Evolutionary conservation across 2,797 vertebrate genomes (phyloP).

Genomic region (Lagorchestes hirsutus): DNA sequence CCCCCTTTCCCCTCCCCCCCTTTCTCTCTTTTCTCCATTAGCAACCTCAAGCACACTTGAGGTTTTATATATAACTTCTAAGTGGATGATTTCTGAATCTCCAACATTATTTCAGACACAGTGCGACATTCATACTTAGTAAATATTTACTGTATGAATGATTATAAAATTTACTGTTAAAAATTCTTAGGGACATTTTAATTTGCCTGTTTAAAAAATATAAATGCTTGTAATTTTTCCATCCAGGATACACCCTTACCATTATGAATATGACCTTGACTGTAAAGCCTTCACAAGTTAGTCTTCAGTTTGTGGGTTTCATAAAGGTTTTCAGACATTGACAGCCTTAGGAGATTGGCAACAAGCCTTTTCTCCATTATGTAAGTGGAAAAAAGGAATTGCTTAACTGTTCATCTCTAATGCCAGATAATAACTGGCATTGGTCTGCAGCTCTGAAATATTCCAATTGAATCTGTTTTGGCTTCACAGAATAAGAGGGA

Average conservation of each 20-base stretch:
- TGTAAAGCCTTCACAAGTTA: not conserved
- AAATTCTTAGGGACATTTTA: not conserved
- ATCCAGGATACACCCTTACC: not conserved
- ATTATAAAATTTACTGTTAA: not conserved
- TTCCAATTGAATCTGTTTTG: slow-evolving; percentile 1
- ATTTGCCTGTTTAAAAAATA: slow-evolving; percentile 17
- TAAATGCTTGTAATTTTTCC: not conserved
- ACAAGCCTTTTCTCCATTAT: not conserved
- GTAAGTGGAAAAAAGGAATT: not conserved
- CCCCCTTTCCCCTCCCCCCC: not conserved
- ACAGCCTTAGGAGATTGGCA: not conserved
- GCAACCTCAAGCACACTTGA: not conserved
- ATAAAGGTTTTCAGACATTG: not conserved
- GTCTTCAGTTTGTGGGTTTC: slow-evolving; percentile 28
- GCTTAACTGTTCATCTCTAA: not conserved
- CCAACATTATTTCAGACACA: not conserved
- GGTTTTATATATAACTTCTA: not conserved
- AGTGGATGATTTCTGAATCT: not conserved
- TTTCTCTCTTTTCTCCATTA: not conserved
- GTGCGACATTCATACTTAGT: not conserved
- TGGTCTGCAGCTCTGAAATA: not conserved
- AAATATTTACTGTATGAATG: not conserved
- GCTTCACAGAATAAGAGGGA: not conserved
- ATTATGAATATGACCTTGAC: not conserved
- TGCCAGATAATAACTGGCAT: slow-evolving; percentile 1